These are phyloP conservation scores for Drosophila leonis DNA, from an alignment of 2,888 invertebrate genomes.

Conservation along the genomic window DNA sequence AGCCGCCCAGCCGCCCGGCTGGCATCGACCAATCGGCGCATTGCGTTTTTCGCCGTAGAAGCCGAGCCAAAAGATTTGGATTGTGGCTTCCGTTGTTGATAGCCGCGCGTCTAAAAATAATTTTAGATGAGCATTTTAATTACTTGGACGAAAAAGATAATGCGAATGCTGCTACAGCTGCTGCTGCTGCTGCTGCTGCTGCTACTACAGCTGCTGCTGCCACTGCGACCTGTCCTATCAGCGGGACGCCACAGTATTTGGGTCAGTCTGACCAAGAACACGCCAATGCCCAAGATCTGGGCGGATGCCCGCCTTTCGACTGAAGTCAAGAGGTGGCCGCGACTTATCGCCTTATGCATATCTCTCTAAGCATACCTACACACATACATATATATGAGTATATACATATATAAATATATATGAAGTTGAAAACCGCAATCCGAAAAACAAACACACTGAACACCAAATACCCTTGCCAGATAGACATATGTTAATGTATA, in stretches of 20 bases:
- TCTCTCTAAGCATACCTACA: constrained; percentile 13
- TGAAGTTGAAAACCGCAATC: constrained; percentile 1
- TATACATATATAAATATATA: background rate
- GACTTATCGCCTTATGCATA: constrained; percentile 33
- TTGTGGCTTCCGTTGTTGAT: constrained; percentile 54
- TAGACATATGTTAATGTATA: too few relatives aligned
- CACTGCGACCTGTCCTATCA: constrained; percentile 58
- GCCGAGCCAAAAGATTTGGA: constrained; percentile 36
- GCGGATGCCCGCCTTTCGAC: constrained; percentile 22
- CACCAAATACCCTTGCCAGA: background rate
- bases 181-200: background rate
- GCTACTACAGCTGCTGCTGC: constrained; percentile 9
- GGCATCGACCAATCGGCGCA: constrained; percentile 59
- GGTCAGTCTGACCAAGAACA: constrained; percentile 54
- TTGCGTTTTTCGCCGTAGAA: constrained; percentile 53
- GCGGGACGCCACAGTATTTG: constrained; percentile 43
- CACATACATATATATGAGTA: background rate
- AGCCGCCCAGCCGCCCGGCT: constrained; percentile 12
- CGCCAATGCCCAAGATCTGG: constrained; percentile 19
- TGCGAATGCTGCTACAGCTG: constrained; percentile 14
- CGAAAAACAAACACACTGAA: background rate
- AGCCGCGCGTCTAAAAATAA: constrained; percentile 45
- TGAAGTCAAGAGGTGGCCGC: constrained; percentile 44
- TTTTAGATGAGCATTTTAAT: constrained; percentile 39
- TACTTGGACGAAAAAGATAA: constrained; percentile 30